Percentiles rank a stretch among this genome's conserved stretches.
These are phyloP conservation scores for Nibea albiflora DNA, from an alignment of 2,113 vertebrate genomes.

Conservation along the genomic window DNA sequence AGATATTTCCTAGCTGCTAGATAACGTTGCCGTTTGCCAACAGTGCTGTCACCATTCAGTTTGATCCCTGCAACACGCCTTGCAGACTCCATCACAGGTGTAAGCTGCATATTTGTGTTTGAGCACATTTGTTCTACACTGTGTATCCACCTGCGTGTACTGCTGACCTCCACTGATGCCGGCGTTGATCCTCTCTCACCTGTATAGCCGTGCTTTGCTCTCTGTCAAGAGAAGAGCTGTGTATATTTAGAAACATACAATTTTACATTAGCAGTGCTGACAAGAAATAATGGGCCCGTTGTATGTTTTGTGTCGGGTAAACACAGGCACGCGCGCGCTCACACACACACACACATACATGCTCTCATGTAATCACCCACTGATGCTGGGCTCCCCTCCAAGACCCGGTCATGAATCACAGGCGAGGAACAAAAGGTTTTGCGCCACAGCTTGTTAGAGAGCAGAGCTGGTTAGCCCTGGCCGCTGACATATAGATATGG, in stretches of 20 bases:
- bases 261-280: slow-evolving; percentile 21
- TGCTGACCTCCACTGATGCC: slow-evolving; percentile 18
- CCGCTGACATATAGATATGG: slow-evolving; percentile 45
- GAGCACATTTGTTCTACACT: neutral
- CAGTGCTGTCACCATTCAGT: neutral
- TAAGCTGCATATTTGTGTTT: neutral
- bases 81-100: neutral
- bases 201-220: neutral
- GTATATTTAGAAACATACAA: slow-evolving; percentile 25
- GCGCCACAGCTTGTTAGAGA: slow-evolving; percentile 47
- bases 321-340: neutral
- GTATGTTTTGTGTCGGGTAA: slow-evolving; percentile 33
- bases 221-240: neutral
- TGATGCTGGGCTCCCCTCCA: slow-evolving; percentile 44
- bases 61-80: neutral
- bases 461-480: slow-evolving; percentile 40
- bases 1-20: too few species aligned
- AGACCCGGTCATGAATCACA: slow-evolving; percentile 51
- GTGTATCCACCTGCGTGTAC: slow-evolving; percentile 23
- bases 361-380: slow-evolving; percentile 30
- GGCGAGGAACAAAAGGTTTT: slow-evolving; percentile 53
- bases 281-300: slow-evolving; percentile 24
- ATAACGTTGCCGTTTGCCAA: neutral
- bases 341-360: slow-evolving; percentile 21
- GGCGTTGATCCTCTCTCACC: slow-evolving; percentile 13